Evolutionary conservation across 2,888 invertebrate genomes (phyloP), one percentile per base, ranked within the genome.

Genomic region (Caenorhabditis sp.): DNA sequence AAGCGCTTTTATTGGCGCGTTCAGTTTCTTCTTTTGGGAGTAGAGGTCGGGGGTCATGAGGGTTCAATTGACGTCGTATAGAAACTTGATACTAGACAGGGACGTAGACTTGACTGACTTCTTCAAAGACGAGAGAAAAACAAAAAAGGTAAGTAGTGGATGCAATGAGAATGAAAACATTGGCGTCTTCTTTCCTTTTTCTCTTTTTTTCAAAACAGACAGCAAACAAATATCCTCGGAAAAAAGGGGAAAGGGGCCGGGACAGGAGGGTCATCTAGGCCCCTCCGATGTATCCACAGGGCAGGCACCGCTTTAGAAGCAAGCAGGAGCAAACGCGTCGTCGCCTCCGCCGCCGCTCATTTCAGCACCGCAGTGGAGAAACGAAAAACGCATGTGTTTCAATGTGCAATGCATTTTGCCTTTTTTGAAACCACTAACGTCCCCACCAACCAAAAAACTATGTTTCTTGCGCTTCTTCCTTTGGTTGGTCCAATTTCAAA

Each of bases 11-110:
- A 55, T 9, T 1, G 26, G 26, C 8, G 9, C 40, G 40, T 40
- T 40, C 40, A 40, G 13, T 40, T 13, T 40, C 13, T 13, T 32
- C 9, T 55, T 55, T 55, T 55, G 13, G 26, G 26, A 24, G 28
- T 9, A 32, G 15, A 28, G 22, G 18, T 2, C 13, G 11, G 3
- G 2, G 51, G 51, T 51, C 22, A 24, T 40, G 40, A 40, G 40
- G 47, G 47, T 47, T 47, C 47, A 47, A 2, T 47, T 47, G 61
- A 47, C 47, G 61, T 47, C n/a, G 61, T 22, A 53, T 44, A 37
- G 67, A 76, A 76, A 76, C 76, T 53, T 76, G 76, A 76, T 76
- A 76, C 67, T 76, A 28, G 60, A 68, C 76, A 64, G 56, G 55
- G 61, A 53, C 40, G 40, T 13, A 40, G 40, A 40, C 40, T 40